Base-by-base conservation (phyloP, 2,888 invertebrate species). In the Amblyjoppa fuscipennis region DNA sequence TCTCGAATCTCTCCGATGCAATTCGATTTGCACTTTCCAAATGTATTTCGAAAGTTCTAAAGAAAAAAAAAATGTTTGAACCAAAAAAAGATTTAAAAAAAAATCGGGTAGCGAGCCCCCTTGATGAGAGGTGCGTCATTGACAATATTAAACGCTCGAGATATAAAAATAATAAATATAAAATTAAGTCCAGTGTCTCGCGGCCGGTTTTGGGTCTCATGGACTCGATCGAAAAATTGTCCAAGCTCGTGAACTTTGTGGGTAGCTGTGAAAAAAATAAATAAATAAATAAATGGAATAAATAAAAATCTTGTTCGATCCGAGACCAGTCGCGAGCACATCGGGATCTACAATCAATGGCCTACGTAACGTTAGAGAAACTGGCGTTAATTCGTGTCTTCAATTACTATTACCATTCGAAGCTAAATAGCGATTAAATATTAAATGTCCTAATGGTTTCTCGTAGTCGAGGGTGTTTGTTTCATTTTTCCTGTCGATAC, bases 261-360 rank as follows among this genome's bases (percentile, higher is more conserved):
- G 25, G 51, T 66, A 64, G 66, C 56, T 73, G 68, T 49, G 31
- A 78, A 59, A 76, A 56, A 76, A 75, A n/a, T n/a, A n/a, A 49
- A 75, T 83, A 81, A 51, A 70, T 20, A 20, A 20, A 20, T 20
- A 20, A 20, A 20, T 20, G 20, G 20, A 20, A 20, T 20, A 20
- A 20, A 20, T 20, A 73, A 51, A 73, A 85, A 81, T 56, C 20
- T 41, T 83, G 71, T 85, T 73, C 75, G 53, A 80, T 70, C 85
- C 84, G 83, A 87, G 77, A 85, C 78, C 88, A 87, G 82, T 81
- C 87, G 76, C 68, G 79, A 68, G 82, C 83, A 88, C 85, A 88
- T 81, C 82, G 87, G 75, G 81, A 87, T 89, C 88, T 89, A 90
- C 90, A 91, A 90, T 91, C 91, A 91, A 91, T 91, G 91, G 91